phyloP scores from a whole-genome alignment of 2,888 invertebrate species.

The Lordiphosa fenestrarum region DNA sequence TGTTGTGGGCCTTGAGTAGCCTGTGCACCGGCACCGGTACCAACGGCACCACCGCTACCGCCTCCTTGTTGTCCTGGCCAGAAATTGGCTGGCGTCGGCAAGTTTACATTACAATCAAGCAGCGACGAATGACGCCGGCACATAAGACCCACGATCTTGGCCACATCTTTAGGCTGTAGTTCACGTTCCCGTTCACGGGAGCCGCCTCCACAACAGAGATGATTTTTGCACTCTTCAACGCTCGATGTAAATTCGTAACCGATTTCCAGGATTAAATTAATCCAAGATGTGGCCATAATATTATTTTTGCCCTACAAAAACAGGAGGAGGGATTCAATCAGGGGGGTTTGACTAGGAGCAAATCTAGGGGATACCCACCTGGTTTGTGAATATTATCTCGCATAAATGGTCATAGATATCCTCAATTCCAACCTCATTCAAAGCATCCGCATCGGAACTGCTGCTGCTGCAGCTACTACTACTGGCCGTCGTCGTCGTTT shows the following conservation, averaged over 20 bases:
- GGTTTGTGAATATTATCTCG: slow-evolving; percentile 77
- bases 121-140: slow-evolving; percentile 86
- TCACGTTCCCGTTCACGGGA: slow-evolving; percentile 84
- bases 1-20: slow-evolving; percentile 52
- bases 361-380: slow-evolving; percentile 40
- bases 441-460: slow-evolving; percentile 83
- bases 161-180: slow-evolving; percentile 91
- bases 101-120: slow-evolving; percentile 86
- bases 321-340: background rate
- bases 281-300: slow-evolving; percentile 88
- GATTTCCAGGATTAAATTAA: slow-evolving; percentile 94
- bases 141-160: slow-evolving; percentile 93
- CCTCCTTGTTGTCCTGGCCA: slow-evolving; percentile 81
- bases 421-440: slow-evolving; percentile 77
- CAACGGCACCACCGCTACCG: slow-evolving; percentile 19
- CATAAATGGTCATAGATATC: slow-evolving; percentile 79
- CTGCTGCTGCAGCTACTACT: slow-evolving; percentile 83
- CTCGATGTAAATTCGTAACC: slow-evolving; percentile 92
- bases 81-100: slow-evolving; percentile 85
- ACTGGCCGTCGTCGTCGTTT: slow-evolving; percentile 81
- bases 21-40: slow-evolving; percentile 35
- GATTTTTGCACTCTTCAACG: slow-evolving; percentile 92
- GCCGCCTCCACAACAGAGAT: slow-evolving; percentile 90
- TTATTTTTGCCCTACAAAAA: slow-evolving; percentile 72
- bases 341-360: background rate